phyloP scores from a whole-genome alignment of 1,140 invertebrate species.

The Drosophila kurseongensis region DNA sequence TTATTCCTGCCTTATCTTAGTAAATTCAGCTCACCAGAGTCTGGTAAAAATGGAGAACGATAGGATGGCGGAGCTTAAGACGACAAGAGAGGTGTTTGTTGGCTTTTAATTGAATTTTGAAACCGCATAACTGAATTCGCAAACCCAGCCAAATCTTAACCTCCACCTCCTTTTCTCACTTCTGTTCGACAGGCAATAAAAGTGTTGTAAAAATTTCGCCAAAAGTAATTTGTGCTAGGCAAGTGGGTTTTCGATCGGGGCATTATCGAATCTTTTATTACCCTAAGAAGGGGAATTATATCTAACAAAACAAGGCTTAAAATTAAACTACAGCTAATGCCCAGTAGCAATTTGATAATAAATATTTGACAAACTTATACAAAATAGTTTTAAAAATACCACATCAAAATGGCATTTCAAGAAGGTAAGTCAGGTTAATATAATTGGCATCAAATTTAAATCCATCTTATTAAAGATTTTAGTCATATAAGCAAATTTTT shows the following conservation, averaged over 20 bases:
- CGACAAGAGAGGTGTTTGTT: constrained; percentile 69
- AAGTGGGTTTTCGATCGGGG: neutral
- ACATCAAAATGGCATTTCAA: too few relatives aligned
- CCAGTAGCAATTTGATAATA: too few relatives aligned
- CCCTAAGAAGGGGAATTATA: neutral
- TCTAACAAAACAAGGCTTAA: too few relatives aligned
- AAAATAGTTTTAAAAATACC: too few relatives aligned
- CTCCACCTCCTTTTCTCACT: constrained; percentile 21
- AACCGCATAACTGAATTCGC: constrained; percentile 81
- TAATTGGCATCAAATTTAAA: too few relatives aligned
- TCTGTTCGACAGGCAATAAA: constrained; percentile 77
- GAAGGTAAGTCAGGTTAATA: too few relatives aligned
- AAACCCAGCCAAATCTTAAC: constrained; percentile 75
- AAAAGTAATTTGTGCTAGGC: constrained; percentile 66
- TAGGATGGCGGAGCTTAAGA: constrained; percentile 10
- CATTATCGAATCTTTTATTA: neutral
- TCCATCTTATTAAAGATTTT: too few relatives aligned
- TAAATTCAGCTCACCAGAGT: constrained; percentile 31
- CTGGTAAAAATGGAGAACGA: neutral
- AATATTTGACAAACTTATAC: too few relatives aligned
- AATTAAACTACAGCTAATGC: too few relatives aligned
- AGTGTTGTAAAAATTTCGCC: constrained; percentile 70
- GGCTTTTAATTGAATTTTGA: constrained; percentile 80
- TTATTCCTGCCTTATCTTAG: constrained; percentile 35
- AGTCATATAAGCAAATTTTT: too few relatives aligned